phyloP scores from a whole-genome alignment of 2,797 vertebrate species.

The Scarus forsteni region DNA sequence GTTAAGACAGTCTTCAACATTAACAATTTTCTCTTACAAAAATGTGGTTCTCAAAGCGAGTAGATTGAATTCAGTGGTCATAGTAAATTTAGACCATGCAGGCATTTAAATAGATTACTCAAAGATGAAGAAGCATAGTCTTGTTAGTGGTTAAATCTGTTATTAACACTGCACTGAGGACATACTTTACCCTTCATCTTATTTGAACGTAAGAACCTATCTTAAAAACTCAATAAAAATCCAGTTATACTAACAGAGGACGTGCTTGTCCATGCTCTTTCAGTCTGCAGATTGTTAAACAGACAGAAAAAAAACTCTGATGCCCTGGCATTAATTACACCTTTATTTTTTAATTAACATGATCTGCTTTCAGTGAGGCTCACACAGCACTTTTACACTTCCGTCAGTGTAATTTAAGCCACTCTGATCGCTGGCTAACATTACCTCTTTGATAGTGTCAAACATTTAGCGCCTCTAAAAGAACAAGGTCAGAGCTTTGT shows the following conservation, averaged over 20 bases:
- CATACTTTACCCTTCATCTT: too few relatives aligned
- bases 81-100: too few relatives aligned
- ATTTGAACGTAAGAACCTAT: too few relatives aligned
- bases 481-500: constrained; percentile 26
- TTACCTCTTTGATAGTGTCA: constrained; percentile 28
- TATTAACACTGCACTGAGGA: too few relatives aligned
- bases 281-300: not conserved
- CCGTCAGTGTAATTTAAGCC: constrained; percentile 8
- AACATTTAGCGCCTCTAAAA: constrained; percentile 13
- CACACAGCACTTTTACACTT: constrained; percentile 13
- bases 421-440: constrained; percentile 10
- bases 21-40: too few relatives aligned
- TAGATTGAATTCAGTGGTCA: too few relatives aligned
- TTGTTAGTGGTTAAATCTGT: too few relatives aligned
- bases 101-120: too few relatives aligned
- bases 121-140: too few relatives aligned
- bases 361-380: constrained; percentile 17
- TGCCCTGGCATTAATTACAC: constrained; percentile 16
- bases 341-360: constrained; percentile 15
- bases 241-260: not conserved
- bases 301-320: constrained; percentile 1
- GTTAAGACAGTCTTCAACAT: too few relatives aligned
- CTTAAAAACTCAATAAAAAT: too few relatives aligned
- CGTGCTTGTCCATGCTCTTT: not conserved
- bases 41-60: too few relatives aligned